Percentiles rank a stretch among this genome's conserved stretches.
Conservation (phyloP, 2,797 vertebrate genomes). For the Simalia tracyae region DNA sequence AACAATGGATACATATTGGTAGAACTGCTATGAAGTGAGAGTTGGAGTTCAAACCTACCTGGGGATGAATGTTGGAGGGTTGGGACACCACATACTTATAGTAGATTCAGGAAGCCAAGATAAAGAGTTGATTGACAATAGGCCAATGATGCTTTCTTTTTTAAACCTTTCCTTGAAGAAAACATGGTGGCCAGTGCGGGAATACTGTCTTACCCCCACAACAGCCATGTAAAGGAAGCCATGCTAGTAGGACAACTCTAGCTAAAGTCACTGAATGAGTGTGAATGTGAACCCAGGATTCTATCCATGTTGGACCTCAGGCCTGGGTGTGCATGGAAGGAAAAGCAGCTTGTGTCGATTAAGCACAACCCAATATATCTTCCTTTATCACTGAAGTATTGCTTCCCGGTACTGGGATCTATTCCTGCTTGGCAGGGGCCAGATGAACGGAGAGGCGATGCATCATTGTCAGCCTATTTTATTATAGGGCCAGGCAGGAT, state of each 20-base stretch:
- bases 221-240: background rate
- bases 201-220: background rate
- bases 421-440: background rate
- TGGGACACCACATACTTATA: background rate
- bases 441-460: constrained; percentile 4
- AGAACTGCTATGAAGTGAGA: background rate
- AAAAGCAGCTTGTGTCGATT: background rate
- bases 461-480: constrained; percentile 49
- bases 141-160: background rate
- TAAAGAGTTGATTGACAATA: background rate
- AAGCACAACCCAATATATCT: background rate
- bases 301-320: background rate
- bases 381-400: background rate
- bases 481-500: constrained; percentile 44
- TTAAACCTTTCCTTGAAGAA: background rate
- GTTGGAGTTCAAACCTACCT: background rate
- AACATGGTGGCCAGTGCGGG: background rate
- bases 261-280: background rate
- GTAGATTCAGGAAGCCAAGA: background rate
- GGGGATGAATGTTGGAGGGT: background rate
- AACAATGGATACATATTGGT: background rate
- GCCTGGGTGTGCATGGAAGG: background rate
- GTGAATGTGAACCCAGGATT: background rate
- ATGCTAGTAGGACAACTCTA: background rate
- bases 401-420: background rate